Base-by-base conservation (phyloP, 2,797 vertebrate species). In the Lagorchestes hirsutus region DNA sequence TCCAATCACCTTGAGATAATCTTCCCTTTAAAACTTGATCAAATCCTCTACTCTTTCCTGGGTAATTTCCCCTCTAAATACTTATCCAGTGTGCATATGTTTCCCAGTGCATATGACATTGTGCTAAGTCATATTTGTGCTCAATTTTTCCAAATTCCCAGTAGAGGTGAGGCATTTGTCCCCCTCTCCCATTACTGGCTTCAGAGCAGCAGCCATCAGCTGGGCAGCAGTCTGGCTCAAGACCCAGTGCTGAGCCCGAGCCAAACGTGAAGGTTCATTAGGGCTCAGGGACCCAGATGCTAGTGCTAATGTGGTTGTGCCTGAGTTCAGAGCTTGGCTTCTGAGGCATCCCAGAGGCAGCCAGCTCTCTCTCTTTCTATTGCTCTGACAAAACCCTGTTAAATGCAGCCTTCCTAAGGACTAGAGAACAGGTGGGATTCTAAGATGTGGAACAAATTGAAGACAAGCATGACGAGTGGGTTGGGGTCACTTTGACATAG, bases 111-210 rank as follows among this genome's bases (percentile, higher is more conserved):
- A 34, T 55, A 40, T 22, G 27, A 40, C 67, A 31, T 11, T 58
- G 56, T 74, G 58, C 56, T 55, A 95, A 95, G 93, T 95, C 57
- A 22, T 57, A 94, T 50, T 90, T 97, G 54, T 92, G 74, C 96
- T 93, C 93, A 31, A 90, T 95, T 95, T 97, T 91, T 24, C 16
- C 94, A 94, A 46, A 87, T 50, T 27, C 24, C 57, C 46, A 46
- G 4, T 95, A 34, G 56, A 93, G n/a, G 18, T 91, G 24, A 92
- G n/a, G 3, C 22, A 93, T 74, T 87, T 87, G 74, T 27, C n/a
- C 5, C 9, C n/a, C 46, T 90, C 12, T 93, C 46, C 95, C 18
- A 2, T 1, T 90, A 11, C 55, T 96, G 90, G 74, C 50, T 52
- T 90, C 58, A 55, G 91, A 2, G 94, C 4, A 67, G 29, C 90